Evolutionary conservation across 2,113 vertebrate genomes (phyloP), one percentile per base, ranked within the genome.

Genomic region (Rissa tridactyla): DNA sequence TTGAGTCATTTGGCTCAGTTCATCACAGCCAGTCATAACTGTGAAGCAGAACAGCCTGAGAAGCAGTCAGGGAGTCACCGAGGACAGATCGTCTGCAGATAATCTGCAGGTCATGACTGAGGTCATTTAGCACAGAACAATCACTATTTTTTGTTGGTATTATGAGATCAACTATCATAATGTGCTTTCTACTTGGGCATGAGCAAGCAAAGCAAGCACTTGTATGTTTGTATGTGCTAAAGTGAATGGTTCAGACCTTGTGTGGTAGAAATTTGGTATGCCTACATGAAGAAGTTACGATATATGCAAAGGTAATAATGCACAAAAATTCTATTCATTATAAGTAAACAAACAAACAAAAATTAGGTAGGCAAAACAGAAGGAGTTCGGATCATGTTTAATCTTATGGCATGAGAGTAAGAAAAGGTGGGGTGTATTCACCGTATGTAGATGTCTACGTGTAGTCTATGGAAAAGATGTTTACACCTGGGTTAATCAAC

Each of bases 61-160:
- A 92, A 96, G 57, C 32, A 87, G 73, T 66, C 83, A 89, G 68
- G 68, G 75, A 90, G 60, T 90, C 76, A 94, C 72, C 70, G 71
- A 93, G 82, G 79, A 70, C n/a, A 64, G 85, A 90, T 96, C 92
- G 96, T 88, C 90, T 25, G 2, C 55, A 90, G 92, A 96, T 88
- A 90, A 93, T 95, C 90, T 92, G n/a, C 64, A 88, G 95, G 92
- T 94, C 90, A 88, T 80, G 82, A 58, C 85, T 92, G 71, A 93
- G 93, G 95, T 95, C 86, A 94, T 93, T 88, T 66, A 93, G 68
- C 49, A 68, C 15, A 77, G 62, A 93, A 86, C 58, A 81, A 92
- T 88, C 42, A 69, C 5, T 34, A 62, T 51, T 92, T 96, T 96
- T 93, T 83, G 40, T 76, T 90, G 54, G 62, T 30, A 58, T 83